Percentiles rank a stretch among this genome's conserved stretches.
Conservation (phyloP, 2,888 invertebrate genomes). For the Mesorhabditis sp. region DNA sequence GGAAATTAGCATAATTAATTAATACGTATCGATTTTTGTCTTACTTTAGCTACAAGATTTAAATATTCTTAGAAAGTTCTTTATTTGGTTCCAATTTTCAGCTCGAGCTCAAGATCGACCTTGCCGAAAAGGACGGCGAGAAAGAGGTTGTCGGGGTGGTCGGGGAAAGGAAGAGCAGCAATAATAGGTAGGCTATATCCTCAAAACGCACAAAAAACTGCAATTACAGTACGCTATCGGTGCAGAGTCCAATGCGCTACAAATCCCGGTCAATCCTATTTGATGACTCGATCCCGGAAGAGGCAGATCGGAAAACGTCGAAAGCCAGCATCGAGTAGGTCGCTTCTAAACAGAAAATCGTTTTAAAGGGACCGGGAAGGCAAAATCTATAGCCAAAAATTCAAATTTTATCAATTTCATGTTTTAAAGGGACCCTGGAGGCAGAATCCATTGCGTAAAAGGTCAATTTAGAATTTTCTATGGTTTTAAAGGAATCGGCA, state of each 20-base stretch:
- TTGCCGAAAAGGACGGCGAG: constrained; percentile 2
- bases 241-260: neutral
- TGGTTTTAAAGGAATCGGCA: no score
- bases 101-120: constrained; percentile 2
- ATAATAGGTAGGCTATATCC: neutral
- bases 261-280: neutral
- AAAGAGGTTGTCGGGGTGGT: neutral
- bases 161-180: neutral
- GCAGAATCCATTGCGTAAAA: no score
- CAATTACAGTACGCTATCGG: neutral
- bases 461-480: no score
- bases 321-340: neutral
- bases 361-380: no score
- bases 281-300: neutral
- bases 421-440: no score
- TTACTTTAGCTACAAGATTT: no score
- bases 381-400: no score
- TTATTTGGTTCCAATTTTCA: no score
- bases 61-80: no score
- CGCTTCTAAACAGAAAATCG: neutral
- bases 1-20: neutral
- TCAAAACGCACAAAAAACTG: no score
- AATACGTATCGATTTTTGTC: no score
- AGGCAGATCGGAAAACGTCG: neutral
- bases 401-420: no score